Evolutionary conservation across 1,140 invertebrate species (phyloP).

Genomic region (Hydropsyche tenuis): DNA sequence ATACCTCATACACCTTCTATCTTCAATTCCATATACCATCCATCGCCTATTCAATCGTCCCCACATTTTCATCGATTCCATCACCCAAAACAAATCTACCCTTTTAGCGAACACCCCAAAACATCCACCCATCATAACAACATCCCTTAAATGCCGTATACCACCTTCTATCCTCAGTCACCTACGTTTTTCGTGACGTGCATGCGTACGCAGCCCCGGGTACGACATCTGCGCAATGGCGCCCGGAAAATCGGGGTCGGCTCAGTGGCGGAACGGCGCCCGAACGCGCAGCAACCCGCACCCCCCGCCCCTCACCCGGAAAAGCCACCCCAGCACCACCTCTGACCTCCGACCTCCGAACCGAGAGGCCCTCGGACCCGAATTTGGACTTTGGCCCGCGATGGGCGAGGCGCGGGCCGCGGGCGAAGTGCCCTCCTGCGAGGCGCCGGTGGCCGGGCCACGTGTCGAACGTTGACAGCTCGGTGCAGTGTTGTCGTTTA

Average conservation of each 20-base stretch:
- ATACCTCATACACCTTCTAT: too few relatives aligned
- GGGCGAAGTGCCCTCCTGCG: neutral
- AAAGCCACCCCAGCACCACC: neutral
- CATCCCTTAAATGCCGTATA: too few relatives aligned
- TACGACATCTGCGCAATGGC: slow-evolving; percentile 35
- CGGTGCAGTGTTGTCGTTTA: neutral
- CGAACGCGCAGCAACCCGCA: neutral
- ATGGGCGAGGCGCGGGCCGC: neutral
- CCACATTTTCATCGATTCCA: too few relatives aligned
- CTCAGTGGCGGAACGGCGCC: slow-evolving; percentile 18
- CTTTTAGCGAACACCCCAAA: too few relatives aligned
- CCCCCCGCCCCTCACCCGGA: neutral
- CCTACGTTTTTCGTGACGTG: neutral
- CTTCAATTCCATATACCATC: too few relatives aligned
- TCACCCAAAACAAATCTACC: too few relatives aligned
- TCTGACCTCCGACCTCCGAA: neutral
- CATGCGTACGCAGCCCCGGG: slow-evolving; percentile 33
- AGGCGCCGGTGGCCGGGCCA: neutral
- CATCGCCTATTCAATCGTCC: too few relatives aligned
- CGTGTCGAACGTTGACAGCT: slow-evolving; percentile 17
- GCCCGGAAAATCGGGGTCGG: slow-evolving; percentile 35
- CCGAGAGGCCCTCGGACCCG: neutral
- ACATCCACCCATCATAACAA: too few relatives aligned
- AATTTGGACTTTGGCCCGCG: too few relatives aligned
- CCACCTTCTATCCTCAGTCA: too few relatives aligned